Percentiles rank a stretch among this genome's conserved stretches.
phyloP scores from a whole-genome alignment of 2,113 vertebrate genomes.

The Eleginops maclovinus region DNA sequence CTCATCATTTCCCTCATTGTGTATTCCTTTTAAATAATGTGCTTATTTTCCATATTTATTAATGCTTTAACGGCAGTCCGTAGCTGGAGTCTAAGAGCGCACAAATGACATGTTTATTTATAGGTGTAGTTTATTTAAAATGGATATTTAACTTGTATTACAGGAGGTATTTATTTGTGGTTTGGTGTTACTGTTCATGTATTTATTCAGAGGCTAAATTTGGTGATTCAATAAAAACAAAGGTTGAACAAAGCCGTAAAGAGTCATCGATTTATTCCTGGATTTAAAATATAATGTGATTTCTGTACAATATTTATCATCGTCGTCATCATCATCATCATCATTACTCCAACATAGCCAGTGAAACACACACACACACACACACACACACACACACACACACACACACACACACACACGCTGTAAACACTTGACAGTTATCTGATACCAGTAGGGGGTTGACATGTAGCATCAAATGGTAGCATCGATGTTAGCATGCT shows the following conservation, averaged over 20 bases:
- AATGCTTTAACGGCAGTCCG: slow-evolving; percentile 3
- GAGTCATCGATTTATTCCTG: slow-evolving; percentile 59
- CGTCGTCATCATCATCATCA: slow-evolving; percentile 66
- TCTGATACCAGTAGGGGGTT: neutral
- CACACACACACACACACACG: neutral
- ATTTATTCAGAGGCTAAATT: slow-evolving; percentile 52
- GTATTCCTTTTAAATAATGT: neutral
- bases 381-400: neutral
- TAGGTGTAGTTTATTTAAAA: slow-evolving; percentile 35
- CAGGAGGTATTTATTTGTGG: slow-evolving; percentile 59
- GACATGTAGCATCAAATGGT: neutral
- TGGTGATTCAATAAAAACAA: slow-evolving; percentile 47
- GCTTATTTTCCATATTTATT: neutral
- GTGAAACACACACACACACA: slow-evolving; percentile 25
- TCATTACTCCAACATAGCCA: slow-evolving; percentile 56
- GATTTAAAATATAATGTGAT: slow-evolving; percentile 82
- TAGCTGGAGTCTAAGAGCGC: neutral
- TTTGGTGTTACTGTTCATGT: slow-evolving; percentile 26
- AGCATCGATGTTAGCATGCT: neutral
- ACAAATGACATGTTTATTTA: slow-evolving; percentile 36
- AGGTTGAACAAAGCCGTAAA: neutral
- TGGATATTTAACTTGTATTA: neutral
- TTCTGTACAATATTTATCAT: slow-evolving; percentile 76
- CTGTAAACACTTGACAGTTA: slow-evolving; percentile 50
- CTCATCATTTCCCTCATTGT: no score